Conservation (phyloP, 2,888 invertebrate species). For the Lamellibrachia columna region DNA sequence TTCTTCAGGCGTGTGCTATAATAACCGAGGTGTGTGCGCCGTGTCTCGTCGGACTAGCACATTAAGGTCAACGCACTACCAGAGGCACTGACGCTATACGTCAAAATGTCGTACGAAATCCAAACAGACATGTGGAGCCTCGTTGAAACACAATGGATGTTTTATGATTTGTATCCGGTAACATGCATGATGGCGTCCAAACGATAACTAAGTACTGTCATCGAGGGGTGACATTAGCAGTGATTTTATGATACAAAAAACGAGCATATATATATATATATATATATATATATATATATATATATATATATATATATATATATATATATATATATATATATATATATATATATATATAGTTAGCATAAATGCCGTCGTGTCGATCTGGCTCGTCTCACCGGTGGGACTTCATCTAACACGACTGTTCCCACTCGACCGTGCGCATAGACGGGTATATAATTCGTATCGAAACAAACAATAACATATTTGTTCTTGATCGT, state of each 20-base stretch:
- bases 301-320: no score
- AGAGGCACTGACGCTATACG: neutral
- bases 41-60: neutral
- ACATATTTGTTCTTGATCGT: no score
- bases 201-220: neutral
- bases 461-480: no score
- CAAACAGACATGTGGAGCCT: neutral
- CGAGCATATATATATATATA: neutral
- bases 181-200: neutral
- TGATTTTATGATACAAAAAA: neutral
- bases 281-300: no score
- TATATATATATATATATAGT: neutral
- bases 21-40: neutral
- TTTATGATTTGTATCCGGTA: neutral
- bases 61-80: neutral
- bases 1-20: neutral
- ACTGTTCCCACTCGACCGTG: no score
- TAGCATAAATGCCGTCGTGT: neutral
- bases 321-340: no score
- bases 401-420: no score
- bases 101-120: neutral
- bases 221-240: neutral
- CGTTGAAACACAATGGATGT: neutral
- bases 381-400: neutral
- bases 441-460: no score